Percentiles rank a stretch among this genome's conserved stretches.
phyloP scores from a whole-genome alignment of 2,888 invertebrate species.

The Spilarctia lutea region DNA sequence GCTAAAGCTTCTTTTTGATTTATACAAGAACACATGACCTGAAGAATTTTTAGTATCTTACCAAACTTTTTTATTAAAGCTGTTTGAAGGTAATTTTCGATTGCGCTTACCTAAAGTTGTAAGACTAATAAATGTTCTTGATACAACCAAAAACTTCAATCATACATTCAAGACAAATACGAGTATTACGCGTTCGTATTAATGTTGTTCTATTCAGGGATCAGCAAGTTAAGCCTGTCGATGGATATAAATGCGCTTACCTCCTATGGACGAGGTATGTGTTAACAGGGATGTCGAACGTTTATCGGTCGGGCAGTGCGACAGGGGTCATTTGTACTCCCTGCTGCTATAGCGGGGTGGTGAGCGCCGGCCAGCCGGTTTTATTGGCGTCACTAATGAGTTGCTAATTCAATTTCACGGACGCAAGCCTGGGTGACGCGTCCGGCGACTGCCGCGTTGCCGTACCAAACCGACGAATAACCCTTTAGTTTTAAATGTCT shows the following conservation, averaged over 20 bases:
- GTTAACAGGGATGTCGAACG: slow-evolving; percentile 29
- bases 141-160: slow-evolving; percentile 8
- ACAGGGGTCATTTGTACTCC: slow-evolving; percentile 32
- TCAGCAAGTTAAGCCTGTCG: slow-evolving; percentile 16
- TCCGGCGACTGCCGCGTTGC: slow-evolving; percentile 35
- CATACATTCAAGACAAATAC: slow-evolving; percentile 13
- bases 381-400: slow-evolving; percentile 86
- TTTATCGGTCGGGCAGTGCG: slow-evolving; percentile 46
- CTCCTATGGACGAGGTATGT: slow-evolving; percentile 27
- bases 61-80: slow-evolving; percentile 44
- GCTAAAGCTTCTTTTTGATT: slow-evolving; percentile 24
- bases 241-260: slow-evolving; percentile 39
- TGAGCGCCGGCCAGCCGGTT: slow-evolving; percentile 67
- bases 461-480: not conserved
- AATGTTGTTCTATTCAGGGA: slow-evolving; percentile 11
- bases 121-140: slow-evolving; percentile 5
- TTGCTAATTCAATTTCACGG: slow-evolving; percentile 87
- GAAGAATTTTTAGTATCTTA: slow-evolving; percentile 31
- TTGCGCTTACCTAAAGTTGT: slow-evolving; percentile 21
- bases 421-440: slow-evolving; percentile 65
- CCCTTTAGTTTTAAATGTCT: slow-evolving; percentile 11
- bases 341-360: slow-evolving; percentile 17
- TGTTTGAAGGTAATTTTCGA: slow-evolving; percentile 27
- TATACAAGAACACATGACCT: slow-evolving; percentile 18
- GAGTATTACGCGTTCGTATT: not conserved